Conservation (phyloP, 64 coral and sea anemone genomes). For the Montipora foliosa region DNA sequence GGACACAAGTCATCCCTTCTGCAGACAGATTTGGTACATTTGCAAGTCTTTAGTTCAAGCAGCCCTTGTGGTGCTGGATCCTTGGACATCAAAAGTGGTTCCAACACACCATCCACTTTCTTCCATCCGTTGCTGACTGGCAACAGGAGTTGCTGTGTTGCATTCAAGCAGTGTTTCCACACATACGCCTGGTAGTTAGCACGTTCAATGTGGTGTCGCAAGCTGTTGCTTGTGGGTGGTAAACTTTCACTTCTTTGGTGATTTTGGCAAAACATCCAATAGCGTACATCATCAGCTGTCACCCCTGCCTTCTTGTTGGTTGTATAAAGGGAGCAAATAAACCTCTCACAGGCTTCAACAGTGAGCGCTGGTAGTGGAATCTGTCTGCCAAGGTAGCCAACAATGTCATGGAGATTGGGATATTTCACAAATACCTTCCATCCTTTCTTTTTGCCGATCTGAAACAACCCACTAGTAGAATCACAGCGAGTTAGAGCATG, state of each 20-base stretch:
- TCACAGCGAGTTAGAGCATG: too few relatives aligned
- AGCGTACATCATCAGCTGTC: constrained; percentile 4
- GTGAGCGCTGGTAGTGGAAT: too few relatives aligned
- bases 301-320: too few relatives aligned
- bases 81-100: constrained; percentile 11
- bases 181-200: constrained; percentile 46
- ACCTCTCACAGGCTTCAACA: too few relatives aligned
- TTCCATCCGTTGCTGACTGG: constrained; percentile 35
- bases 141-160: background rate
- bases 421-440: background rate
- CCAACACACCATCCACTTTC: constrained; percentile 6
- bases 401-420: too few relatives aligned
- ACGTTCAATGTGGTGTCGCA: constrained; percentile 14
- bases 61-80: constrained; percentile 59
- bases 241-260: background rate
- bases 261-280: constrained; percentile 46
- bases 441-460: too few relatives aligned
- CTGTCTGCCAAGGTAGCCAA: too few relatives aligned
- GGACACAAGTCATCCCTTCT: constrained; percentile 49
- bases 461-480: too few relatives aligned
- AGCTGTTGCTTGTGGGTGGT: constrained; percentile 39
- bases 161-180: background rate
- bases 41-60: constrained; percentile 41
- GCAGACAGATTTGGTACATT: constrained; percentile 27
- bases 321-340: too few relatives aligned